Evolutionary conservation across 2,797 vertebrate genomes (phyloP), one percentile per base, ranked within the genome.

Genomic region (Petrocephalus sullivani): DNA sequence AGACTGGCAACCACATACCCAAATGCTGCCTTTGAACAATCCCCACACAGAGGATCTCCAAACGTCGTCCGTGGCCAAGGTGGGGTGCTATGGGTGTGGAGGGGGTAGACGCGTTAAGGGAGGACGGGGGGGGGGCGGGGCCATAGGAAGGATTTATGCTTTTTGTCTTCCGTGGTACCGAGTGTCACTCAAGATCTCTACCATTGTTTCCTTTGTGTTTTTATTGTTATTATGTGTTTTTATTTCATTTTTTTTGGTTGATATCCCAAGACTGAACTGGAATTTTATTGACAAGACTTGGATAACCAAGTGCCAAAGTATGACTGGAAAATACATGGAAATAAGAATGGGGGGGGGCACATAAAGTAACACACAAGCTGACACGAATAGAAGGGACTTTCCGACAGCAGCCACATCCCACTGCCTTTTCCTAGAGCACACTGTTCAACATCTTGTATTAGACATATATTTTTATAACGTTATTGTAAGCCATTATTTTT

Each of bases 201-300:
- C 57, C 85, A 49, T 64, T 64, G 85, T 58, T 37, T 64, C 37
- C 4, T 23, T 33, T 9, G 12, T 87, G 37, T 61, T 21, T 23
- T 33, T 12, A 10, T 87, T 46, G 5, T 46, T 19, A 2, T 75
- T 75, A 12, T 75, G 33, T 49, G 46, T 12, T 21, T 33, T 71
- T 7, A 1, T 16, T 71, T 33, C 0, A 3, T 60, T 19, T 19
- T n/a, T 87, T 41, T 82, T 33, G 16, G 57, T 86, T 58, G 21
- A 12, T 61, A 87, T 21, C 83, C 83, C 92, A 93, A 94, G 92
- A 96, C 93, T 92, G 93, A 96, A 98, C 98, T 98, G 97, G 97
- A 98, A 98, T 96, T 97, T 97, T 97, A 96, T 95, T 94, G 97
- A 97, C 97, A 96, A 96, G 96, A 95, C 96, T 96, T 93, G 96